phyloP scores from a whole-genome alignment of 2,797 vertebrate genomes.

The Manis pentadactyla region DNA sequence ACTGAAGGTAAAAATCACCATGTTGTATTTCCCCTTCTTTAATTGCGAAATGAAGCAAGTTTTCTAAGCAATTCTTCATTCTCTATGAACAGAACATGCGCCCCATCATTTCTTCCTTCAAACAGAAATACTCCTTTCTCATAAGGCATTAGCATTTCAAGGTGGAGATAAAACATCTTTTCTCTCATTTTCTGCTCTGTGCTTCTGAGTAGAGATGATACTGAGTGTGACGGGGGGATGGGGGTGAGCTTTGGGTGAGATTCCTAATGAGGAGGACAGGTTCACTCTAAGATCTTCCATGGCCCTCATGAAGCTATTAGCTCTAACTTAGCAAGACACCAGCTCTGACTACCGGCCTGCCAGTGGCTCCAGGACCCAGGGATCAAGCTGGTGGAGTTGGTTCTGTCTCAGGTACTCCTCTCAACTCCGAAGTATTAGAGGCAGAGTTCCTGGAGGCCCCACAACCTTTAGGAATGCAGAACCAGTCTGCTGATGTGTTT shows the following conservation, averaged over 20 bases:
- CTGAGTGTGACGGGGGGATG: not conserved
- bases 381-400: not conserved
- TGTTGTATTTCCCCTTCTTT: not conserved
- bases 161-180: not conserved
- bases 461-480: not conserved
- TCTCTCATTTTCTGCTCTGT: not conserved
- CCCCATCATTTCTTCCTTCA: not conserved
- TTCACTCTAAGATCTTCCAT: not conserved
- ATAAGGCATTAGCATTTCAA: not conserved
- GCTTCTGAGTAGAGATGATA: not conserved
- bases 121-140: not conserved
- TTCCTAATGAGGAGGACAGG: not conserved
- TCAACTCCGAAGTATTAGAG: not conserved
- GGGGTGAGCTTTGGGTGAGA: not conserved
- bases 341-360: rapidly evolving
- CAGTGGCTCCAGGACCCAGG: not conserved
- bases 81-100: not conserved
- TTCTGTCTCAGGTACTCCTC: not conserved
- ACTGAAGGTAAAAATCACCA: not conserved
- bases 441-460: not conserved
- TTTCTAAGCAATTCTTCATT: not conserved
- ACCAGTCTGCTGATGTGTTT: not conserved
- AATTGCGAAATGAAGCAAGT: not conserved
- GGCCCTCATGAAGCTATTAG: not conserved
- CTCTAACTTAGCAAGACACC: not conserved